Conservation (phyloP, 2,888 invertebrate species). For the Lepidochrysops patricia region DNA sequence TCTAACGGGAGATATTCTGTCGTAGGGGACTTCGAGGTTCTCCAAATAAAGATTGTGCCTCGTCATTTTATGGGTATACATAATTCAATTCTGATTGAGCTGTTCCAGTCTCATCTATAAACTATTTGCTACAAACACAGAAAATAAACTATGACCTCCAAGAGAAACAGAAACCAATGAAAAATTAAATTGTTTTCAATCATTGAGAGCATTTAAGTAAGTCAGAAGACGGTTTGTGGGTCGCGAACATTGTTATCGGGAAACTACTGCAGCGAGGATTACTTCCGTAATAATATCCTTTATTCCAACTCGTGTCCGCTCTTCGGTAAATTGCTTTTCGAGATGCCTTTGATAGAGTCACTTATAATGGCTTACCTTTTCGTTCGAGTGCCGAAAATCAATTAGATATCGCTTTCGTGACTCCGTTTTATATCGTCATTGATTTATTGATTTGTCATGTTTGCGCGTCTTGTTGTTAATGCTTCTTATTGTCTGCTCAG, state of each 20-base stretch:
- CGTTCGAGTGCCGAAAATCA: constrained; percentile 18
- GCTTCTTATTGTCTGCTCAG: not conserved
- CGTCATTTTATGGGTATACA: no score
- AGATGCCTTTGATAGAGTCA: constrained; percentile 20
- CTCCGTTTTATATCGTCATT: not conserved
- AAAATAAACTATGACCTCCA: not conserved
- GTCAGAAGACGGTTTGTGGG: not conserved
- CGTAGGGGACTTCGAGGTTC: no score
- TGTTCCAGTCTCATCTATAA: no score
- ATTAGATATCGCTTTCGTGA: constrained; percentile 12
- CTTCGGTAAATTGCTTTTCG: constrained; percentile 27
- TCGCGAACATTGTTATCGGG: constrained; percentile 2
- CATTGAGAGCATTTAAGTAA: not conserved
- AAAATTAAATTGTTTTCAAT: not conserved
- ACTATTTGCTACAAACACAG: no score
- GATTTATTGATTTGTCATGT: not conserved
- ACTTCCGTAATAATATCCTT: constrained; percentile 25
- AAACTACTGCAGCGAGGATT: constrained; percentile 22
- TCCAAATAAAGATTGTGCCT: no score
- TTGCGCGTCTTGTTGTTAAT: not conserved
- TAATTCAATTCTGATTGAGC: no score
- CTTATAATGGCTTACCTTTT: constrained; percentile 21
- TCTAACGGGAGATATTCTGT: no score
- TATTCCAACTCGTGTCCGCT: constrained; percentile 25
- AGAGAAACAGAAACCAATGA: not conserved